phyloP scores from a whole-genome alignment of 2,797 vertebrate genomes.

The Sebastes iracundus region DNA sequence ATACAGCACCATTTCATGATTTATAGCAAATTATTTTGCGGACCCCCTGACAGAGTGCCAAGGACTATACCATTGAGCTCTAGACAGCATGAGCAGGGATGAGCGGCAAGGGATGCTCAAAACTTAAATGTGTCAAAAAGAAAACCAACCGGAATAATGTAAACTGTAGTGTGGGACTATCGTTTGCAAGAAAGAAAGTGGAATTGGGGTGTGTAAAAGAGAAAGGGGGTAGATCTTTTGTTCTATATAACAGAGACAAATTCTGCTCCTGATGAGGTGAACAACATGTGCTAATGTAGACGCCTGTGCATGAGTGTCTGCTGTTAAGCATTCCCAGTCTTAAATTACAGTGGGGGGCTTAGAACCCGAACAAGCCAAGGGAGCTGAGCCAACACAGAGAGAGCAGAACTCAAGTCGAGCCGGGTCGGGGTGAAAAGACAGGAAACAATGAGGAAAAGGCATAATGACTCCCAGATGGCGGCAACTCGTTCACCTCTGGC shows the following conservation, averaged over 20 bases:
- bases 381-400: conserved; percentile 62
- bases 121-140: conserved; percentile 12
- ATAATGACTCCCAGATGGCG: conserved; percentile 83
- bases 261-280: conserved; percentile 58
- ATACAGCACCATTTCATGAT: too few relatives aligned
- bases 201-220: neutral
- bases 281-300: conserved; percentile 70
- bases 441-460: conserved; percentile 80
- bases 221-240: neutral
- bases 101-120: conserved; percentile 2
- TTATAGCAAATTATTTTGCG: too few relatives aligned
- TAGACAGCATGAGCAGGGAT: conserved; percentile 18
- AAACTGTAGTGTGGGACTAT: neutral
- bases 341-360: conserved; percentile 65
- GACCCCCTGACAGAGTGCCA: too few relatives aligned
- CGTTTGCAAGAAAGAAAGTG: neutral
- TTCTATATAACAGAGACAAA: conserved; percentile 3
- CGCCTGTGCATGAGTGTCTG: conserved; percentile 65
- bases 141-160: neutral
- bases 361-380: conserved; percentile 66
- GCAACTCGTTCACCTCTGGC: conserved; percentile 68
- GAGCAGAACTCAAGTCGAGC: conserved; percentile 50
- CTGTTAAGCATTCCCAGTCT: conserved; percentile 71
- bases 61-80: neutral
- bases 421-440: conserved; percentile 70